Evolutionary conservation across 2,888 invertebrate genomes (phyloP).

Genomic region (Noctua janthe): DNA sequence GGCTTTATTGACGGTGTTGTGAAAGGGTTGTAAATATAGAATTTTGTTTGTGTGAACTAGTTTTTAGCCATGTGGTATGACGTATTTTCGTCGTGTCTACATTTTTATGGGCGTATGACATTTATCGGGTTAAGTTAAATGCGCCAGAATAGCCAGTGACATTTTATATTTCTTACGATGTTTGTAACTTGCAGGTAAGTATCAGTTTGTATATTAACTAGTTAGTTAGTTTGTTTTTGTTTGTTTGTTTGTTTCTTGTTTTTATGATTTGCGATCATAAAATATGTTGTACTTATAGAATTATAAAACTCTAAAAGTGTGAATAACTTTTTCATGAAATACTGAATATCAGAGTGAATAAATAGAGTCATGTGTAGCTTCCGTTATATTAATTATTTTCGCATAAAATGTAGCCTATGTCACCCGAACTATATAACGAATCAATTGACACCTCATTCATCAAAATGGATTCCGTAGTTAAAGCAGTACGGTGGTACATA

Average conservation of each 20-base stretch:
- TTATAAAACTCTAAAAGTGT: neutral
- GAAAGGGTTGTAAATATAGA: neutral
- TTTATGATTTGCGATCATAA: neutral
- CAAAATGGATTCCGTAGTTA: too few relatives aligned
- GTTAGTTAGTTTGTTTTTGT: too few relatives aligned
- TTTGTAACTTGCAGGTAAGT: neutral
- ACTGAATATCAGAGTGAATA: neutral
- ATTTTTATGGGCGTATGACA: neutral
- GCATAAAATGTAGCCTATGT: too few relatives aligned
- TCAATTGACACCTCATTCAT: too few relatives aligned
- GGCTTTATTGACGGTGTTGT: neutral
- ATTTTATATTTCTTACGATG: neutral
- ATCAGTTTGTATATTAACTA: neutral
- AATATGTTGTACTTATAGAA: neutral
- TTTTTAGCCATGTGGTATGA: neutral
- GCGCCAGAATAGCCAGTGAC: neutral
- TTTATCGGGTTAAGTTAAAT: neutral
- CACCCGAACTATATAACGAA: too few relatives aligned
- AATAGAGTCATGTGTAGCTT: too few relatives aligned
- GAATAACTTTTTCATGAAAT: neutral
- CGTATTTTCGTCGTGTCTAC: neutral
- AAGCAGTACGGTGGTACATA: too few relatives aligned
- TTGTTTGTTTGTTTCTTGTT: too few relatives aligned
- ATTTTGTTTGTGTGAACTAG: neutral
- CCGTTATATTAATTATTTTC: too few relatives aligned